Evolutionary conservation across 2,797 vertebrate species (phyloP).

Genomic region (Darevskia nairensis): DNA sequence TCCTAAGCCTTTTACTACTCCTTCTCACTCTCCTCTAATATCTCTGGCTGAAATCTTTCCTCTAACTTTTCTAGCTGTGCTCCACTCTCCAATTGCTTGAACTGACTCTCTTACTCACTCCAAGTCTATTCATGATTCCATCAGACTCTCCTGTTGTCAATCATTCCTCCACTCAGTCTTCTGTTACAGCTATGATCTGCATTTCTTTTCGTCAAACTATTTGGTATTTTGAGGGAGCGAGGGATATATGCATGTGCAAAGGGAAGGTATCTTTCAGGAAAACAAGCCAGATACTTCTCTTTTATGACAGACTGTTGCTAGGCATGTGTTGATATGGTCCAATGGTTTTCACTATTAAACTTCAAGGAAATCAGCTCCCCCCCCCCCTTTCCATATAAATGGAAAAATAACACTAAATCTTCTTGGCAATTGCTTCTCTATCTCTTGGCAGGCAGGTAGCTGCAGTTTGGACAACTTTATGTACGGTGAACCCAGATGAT

Average conservation of each 20-base stretch:
- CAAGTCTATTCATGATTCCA: not conserved
- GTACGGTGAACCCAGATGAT: not conserved
- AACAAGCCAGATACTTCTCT: not conserved
- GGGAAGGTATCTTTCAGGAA: not conserved
- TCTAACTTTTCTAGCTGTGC: too few species aligned
- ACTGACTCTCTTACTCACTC: not conserved
- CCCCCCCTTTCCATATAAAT: not conserved
- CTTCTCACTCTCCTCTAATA: too few species aligned
- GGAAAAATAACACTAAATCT: not conserved
- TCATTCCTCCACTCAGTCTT: not conserved
- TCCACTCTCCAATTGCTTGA: too few species aligned
- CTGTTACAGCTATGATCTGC: not conserved
- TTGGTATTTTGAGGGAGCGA: too few species aligned
- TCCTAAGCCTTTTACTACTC: too few species aligned
- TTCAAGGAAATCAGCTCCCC: not conserved
- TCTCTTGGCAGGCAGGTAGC: not conserved
- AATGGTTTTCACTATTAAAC: not conserved
- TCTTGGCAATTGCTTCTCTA: not conserved
- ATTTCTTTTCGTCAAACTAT: not conserved
- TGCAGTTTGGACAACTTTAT: not conserved
- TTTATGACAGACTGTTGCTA: not conserved
- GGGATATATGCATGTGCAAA: not conserved
- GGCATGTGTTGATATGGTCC: not conserved
- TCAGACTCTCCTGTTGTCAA: not conserved
- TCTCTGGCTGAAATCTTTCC: too few species aligned